Conservation (phyloP, 1,140 invertebrate species). For the Cyphomyrmex costatus region DNA sequence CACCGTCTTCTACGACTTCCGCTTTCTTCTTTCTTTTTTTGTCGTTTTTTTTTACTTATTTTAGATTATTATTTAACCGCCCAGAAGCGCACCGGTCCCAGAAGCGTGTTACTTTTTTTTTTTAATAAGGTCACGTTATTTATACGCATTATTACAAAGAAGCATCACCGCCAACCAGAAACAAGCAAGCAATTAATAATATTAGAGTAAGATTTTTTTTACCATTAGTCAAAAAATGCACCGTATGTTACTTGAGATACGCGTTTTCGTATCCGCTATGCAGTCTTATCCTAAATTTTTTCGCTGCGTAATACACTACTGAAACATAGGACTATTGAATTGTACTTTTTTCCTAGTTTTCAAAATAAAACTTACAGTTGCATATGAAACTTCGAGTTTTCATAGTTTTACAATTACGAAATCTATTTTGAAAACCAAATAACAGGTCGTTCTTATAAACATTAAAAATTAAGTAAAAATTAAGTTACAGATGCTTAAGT, state of each 20-base stretch:
- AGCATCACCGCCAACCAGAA: conserved; percentile 79
- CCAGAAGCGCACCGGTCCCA: conserved; percentile 71
- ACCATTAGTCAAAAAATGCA: conserved; percentile 80
- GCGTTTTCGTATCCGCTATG: conserved; percentile 80
- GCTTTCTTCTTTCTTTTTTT: conserved; percentile 64
- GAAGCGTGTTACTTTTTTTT: conserved; percentile 66
- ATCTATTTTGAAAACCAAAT: conserved; percentile 10
- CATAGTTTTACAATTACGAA: neutral
- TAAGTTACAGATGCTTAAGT: conserved; percentile 4
- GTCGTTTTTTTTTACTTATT: conserved; percentile 62
- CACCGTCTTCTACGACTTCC: conserved; percentile 16
- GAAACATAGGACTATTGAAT: conserved; percentile 58
- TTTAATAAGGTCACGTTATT: conserved; percentile 76
- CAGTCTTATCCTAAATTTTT: conserved; percentile 81
- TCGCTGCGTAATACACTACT: conserved; percentile 75
- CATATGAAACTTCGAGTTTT: conserved; percentile 36
- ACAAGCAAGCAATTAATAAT: conserved; percentile 80
- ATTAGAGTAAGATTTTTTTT: conserved; percentile 69
- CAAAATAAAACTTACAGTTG: conserved; percentile 35
- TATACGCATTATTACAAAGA: conserved; percentile 74
- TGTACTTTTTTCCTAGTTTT: conserved; percentile 53
- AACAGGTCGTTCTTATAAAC: conserved; percentile 12
- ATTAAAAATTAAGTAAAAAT: conserved; percentile 32
- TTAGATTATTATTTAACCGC: conserved; percentile 72
- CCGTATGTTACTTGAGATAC: conserved; percentile 82